Conservation (phyloP, 2,113 vertebrate genomes). For the Hippocampus abdominalis region DNA sequence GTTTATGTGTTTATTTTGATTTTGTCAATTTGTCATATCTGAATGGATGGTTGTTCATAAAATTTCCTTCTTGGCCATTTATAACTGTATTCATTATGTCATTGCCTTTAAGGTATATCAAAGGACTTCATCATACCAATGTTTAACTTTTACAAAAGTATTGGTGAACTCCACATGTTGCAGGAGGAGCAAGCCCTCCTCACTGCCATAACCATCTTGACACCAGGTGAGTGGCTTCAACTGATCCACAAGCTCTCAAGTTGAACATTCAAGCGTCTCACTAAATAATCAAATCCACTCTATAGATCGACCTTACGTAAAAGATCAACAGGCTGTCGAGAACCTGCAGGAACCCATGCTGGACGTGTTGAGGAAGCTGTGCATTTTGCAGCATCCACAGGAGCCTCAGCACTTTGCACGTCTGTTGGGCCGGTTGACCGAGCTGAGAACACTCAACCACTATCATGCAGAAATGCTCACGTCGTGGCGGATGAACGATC, state of each 20-base stretch:
- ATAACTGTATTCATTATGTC: neutral
- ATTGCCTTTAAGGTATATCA: slow-evolving; percentile 80
- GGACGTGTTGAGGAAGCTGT: slow-evolving; percentile 86
- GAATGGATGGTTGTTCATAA: neutral
- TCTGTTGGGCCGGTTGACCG: slow-evolving; percentile 91
- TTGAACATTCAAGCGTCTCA: neutral
- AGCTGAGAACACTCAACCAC: slow-evolving; percentile 92
- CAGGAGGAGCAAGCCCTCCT: slow-evolving; percentile 93
- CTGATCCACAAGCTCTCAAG: neutral
- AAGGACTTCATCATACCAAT: slow-evolving; percentile 93
- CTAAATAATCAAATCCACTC: neutral
- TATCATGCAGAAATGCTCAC: slow-evolving; percentile 93
- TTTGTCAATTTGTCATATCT: neutral
- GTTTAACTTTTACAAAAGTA: slow-evolving; percentile 97
- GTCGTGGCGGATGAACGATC: slow-evolving; percentile 90
- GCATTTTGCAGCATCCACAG: slow-evolving; percentile 81
- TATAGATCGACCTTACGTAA: slow-evolving; percentile 89
- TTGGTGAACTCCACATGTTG: slow-evolving; percentile 87
- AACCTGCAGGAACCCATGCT: slow-evolving; percentile 89
- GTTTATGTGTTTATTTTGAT: too few species aligned
- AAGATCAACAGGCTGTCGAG: slow-evolving; percentile 87
- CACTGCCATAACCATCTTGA: slow-evolving; percentile 90
- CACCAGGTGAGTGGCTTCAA: slow-evolving; percentile 78
- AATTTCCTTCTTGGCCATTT: neutral
- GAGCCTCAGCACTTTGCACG: slow-evolving; percentile 94